These are phyloP conservation scores for Eupithecia inturbata DNA, from an alignment of 2,888 invertebrate species.

Conservation along the genomic window DNA sequence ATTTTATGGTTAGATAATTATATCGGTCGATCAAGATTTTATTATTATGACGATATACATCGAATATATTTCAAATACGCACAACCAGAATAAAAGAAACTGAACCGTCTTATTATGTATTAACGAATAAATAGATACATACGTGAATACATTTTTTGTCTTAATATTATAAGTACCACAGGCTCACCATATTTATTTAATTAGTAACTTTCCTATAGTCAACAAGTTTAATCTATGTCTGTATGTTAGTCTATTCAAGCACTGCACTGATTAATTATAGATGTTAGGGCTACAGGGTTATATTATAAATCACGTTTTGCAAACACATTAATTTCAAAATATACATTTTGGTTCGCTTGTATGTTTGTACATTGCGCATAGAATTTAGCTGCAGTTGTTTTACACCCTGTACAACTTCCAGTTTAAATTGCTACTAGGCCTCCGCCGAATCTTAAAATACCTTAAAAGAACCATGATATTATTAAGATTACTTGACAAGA, in stretches of 20 bases:
- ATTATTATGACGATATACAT: background rate
- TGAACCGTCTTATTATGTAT: background rate
- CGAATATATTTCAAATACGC: background rate
- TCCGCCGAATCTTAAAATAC: background rate
- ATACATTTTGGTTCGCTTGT: background rate
- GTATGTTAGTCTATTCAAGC: background rate
- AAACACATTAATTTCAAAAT: background rate
- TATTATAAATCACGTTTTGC: background rate
- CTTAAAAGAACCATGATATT: background rate
- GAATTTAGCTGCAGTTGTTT: background rate
- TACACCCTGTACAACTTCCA: background rate
- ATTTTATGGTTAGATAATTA: background rate
- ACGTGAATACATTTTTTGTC: background rate
- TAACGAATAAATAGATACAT: background rate
- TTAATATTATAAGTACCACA: background rate
- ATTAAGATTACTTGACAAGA: background rate
- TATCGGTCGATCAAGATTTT: background rate
- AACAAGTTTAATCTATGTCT: background rate
- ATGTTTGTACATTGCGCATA: background rate
- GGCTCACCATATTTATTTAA: background rate
- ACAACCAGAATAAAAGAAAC: slow-evolving; percentile 7
- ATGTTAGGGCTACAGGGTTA: background rate
- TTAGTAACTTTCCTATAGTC: background rate
- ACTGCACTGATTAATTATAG: background rate
- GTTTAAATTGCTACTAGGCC: background rate